Evolutionary conservation across 2,888 invertebrate genomes (phyloP), one percentile per base, ranked within the genome.

Genomic region (Pecten maximus): DNA sequence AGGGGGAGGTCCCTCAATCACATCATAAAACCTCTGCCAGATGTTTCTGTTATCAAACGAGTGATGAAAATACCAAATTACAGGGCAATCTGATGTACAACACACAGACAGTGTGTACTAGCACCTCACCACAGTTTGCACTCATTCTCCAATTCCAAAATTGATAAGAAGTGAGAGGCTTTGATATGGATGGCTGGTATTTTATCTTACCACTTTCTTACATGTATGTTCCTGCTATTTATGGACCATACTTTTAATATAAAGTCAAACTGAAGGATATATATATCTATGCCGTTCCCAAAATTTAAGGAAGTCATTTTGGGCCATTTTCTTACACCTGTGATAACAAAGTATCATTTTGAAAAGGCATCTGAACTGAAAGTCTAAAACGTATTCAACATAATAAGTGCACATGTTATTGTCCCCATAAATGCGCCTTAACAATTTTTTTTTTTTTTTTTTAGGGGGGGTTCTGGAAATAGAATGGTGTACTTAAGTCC

Each of bases 1-100:
- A 44, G 28, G 35, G 74, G 28, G 74, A 0, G 6, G 16, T 74
- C 35, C 0, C 35, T 74, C 35, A 28, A 74, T 74, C 74, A 74
- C 35, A 74, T 54, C 50, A 54, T 74, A 74, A 74, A 19, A 74
- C 19, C 74, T 74, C 35, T 74, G 74, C 74, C 74, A 74, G 74
- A 74, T 74, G 74, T 74, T 74, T 74, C 74, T 74, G 74, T 74
- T 74, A 74, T 74, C 74, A 74, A 28, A 28, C 15, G 35, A 35
- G 74, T 74, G 74, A 74, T 74, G 74, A 74, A 74, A 74, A 74
- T 74, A 74, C 74, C 74, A 74, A 74, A 74, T 74, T 74, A 74
- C 74, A 74, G 74, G 28, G 74, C 6, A 35, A 74, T 74, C 35
- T 74, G 35, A 74, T 74, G 74, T 74, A 74, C 74, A 74, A 28